Evolutionary conservation across 1,140 invertebrate species (phyloP).

Genomic region (Anastatus disparis): DNA sequence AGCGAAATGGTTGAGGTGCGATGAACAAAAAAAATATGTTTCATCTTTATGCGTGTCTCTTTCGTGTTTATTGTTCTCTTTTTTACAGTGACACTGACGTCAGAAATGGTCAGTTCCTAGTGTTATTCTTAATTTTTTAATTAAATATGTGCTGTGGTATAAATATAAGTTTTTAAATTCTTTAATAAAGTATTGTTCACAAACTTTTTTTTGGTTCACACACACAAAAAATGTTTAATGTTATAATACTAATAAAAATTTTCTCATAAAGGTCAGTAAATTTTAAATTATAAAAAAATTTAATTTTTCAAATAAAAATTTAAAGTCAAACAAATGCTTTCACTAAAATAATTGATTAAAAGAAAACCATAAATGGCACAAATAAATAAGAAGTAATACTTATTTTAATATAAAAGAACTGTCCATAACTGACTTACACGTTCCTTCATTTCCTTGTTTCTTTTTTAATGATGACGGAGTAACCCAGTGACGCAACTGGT

Average conservation of each 20-base stretch:
- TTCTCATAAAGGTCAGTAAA: too few species aligned
- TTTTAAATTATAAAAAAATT: too few species aligned
- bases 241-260: too few species aligned
- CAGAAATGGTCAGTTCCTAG: conserved; percentile 9
- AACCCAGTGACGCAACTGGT: conserved; percentile 37
- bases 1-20: neutral
- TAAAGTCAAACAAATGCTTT: neutral
- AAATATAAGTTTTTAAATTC: too few species aligned
- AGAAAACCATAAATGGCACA: neutral
- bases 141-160: too few species aligned
- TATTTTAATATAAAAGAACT: conserved; percentile 4
- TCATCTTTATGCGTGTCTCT: neutral
- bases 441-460: conserved; percentile 14
- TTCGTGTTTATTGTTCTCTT: neutral
- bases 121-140: too few species aligned
- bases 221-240: too few species aligned
- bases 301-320: too few species aligned
- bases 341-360: neutral
- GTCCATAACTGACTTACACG: conserved; percentile 10
- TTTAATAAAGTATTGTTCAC: too few species aligned
- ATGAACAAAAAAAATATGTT: neutral
- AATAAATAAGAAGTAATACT: neutral
- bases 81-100: neutral
- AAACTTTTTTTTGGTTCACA: too few species aligned
- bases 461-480: conserved; percentile 2